Base-by-base conservation (phyloP, 2,113 vertebrate species). In the Ammodytes dubius region DNA sequence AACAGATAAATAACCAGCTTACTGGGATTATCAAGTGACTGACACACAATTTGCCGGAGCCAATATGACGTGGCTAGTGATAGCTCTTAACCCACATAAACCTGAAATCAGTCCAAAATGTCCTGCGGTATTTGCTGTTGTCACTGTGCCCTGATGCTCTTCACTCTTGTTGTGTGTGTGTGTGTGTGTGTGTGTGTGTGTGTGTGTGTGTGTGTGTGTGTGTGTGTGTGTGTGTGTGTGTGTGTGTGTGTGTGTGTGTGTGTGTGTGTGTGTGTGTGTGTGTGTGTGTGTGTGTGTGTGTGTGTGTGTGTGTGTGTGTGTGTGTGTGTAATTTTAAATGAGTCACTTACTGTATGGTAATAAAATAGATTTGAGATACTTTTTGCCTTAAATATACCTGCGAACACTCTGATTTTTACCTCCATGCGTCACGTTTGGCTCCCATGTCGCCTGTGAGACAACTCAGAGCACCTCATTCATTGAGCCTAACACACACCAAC, bases 1-100 rank as follows among this genome's bases (percentile, higher is more conserved):
- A 93, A 93, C 87, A 91, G 90, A 91, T 93, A 89, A 94, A 95
- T 91, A 95, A 93, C 90, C 90, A 86, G 82, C 91, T 94, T 94
- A 94, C 82, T 85, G 89, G 92, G 94, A 95, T 94, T 95, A 93
- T 86, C 84, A 84, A 92, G 78, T 89, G 88, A 92, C 84, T 93
- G 86, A 92, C 90, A 93, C 84, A 86, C 86, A 91, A 86, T 92
- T 89, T 86, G 69, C 79, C 89, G 73, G 87, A 89, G 84, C 89
- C 77, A 72, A 82, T 70, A 74, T 91, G 90, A 93, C 88, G 89
- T 88, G 85, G 88, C 91, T 27, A 88, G 88, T 82, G 88, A 92
- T 85, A 79, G 87, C 88, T 89, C 92, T 88, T 93, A 93, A 94
- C 91, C 92, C 84, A 90, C 72, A 91, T 92, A 91, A 89, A 85